A percentile compares a stretch with the other conserved stretches of the same genome.
Evolutionary conservation across 2,797 vertebrate species (phyloP).

Genomic region (Nannoperca obscura): DNA sequence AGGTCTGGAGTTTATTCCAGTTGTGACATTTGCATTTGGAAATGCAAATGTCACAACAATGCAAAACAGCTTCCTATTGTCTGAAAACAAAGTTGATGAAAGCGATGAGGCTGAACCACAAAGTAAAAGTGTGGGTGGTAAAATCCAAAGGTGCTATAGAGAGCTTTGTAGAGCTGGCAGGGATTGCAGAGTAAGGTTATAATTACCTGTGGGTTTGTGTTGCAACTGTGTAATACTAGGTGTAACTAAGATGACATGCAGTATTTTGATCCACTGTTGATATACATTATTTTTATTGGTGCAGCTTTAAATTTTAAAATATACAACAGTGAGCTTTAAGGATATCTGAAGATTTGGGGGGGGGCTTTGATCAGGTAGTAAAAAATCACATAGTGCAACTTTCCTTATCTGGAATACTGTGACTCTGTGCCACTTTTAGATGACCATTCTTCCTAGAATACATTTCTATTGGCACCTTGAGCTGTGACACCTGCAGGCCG

Average conservation of each 20-base stretch:
- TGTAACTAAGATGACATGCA: background rate
- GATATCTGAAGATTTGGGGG: background rate
- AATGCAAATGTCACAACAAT: too few species aligned
- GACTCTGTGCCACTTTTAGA: background rate
- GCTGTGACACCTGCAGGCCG: background rate
- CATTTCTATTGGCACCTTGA: background rate
- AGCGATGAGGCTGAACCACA: background rate
- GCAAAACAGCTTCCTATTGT: background rate
- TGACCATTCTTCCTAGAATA: background rate
- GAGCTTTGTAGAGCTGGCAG: too few species aligned
- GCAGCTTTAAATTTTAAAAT: background rate
- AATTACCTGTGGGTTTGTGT: background rate
- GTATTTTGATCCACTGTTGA: background rate
- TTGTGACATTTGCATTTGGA: too few species aligned
- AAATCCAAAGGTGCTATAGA: background rate
- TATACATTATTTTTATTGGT: background rate
- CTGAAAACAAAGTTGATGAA: background rate
- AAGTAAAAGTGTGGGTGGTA: background rate
- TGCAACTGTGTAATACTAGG: background rate
- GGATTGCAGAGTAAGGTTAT: background rate
- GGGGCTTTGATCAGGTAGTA: too few species aligned
- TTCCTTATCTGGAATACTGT: background rate
- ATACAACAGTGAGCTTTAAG: too few species aligned
- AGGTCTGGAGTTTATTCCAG: too few species aligned
- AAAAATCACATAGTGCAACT: background rate